These are phyloP conservation scores for Lepetodrilus schrolli DNA, from an alignment of 2,888 invertebrate genomes.

Conservation along the genomic window DNA sequence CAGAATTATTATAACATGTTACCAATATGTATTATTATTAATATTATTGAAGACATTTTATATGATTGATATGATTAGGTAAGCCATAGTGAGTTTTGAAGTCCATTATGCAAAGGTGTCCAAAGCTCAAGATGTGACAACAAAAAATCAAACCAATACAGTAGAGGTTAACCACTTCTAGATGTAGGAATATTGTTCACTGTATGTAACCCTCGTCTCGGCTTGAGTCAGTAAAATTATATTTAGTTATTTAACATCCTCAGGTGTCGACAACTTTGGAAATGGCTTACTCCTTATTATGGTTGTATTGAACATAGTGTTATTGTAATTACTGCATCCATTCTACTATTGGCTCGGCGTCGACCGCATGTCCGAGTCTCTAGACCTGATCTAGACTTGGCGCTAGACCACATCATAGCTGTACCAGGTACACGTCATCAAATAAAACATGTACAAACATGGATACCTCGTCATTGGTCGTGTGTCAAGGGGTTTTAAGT, in stretches of 20 bases:
- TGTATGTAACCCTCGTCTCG: too few relatives aligned
- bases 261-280: too few relatives aligned
- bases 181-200: too few relatives aligned
- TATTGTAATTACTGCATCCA: too few relatives aligned
- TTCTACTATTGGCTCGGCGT: neutral
- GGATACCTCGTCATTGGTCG: neutral
- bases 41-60: slow-evolving; percentile 8
- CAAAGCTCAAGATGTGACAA: too few relatives aligned
- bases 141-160: too few relatives aligned
- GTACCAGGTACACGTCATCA: slow-evolving; percentile 25
- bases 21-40: slow-evolving; percentile 23
- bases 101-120: too few relatives aligned
- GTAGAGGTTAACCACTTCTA: too few relatives aligned
- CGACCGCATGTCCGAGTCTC: neutral
- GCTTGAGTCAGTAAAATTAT: too few relatives aligned
- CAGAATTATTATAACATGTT: slow-evolving; percentile 24
- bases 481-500: too few relatives aligned
- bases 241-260: too few relatives aligned
- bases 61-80: slow-evolving; percentile 6
- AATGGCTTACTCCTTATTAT: too few relatives aligned
- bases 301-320: neutral
- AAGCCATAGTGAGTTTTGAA: neutral
- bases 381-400: neutral
- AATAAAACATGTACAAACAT: slow-evolving; percentile 19
- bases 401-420: neutral